Conservation (phyloP, 2,888 invertebrate species). For the Sarcophaga subvicina region DNA sequence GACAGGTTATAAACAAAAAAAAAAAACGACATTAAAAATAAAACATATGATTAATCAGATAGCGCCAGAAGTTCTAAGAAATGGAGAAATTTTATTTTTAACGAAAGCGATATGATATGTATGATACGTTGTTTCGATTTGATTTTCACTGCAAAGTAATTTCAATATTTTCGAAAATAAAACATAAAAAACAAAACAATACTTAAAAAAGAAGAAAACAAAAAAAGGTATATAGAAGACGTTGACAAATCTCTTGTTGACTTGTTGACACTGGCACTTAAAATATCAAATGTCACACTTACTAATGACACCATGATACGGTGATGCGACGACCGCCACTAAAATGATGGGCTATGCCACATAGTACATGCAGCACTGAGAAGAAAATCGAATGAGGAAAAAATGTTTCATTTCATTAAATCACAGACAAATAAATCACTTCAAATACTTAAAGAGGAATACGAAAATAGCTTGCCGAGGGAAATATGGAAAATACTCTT, state of each 20-base stretch:
- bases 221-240: conserved; percentile 21
- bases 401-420: conserved; percentile 15
- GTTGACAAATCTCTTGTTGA: conserved; percentile 35
- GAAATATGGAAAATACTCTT: neutral
- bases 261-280: conserved; percentile 48
- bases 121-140: neutral
- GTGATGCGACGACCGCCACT: neutral
- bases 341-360: neutral
- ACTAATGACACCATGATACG: neutral
- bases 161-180: conserved; percentile 7
- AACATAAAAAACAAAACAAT: neutral
- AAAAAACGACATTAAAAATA: neutral
- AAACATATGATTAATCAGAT: conserved; percentile 31
- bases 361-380: too few species aligned
- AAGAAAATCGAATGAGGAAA: neutral
- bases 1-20: neutral
- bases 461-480: too few species aligned
- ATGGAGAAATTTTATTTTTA: conserved; percentile 2
- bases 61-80: conserved; percentile 59
- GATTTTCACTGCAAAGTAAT: neutral
- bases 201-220: neutral
- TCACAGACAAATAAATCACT: neutral
- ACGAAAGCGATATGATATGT: conserved; percentile 7
- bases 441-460: neutral
- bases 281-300: conserved; percentile 49